Evolutionary conservation across 2,888 invertebrate genomes (phyloP), one percentile per base, ranked within the genome.

Genomic region (Thera obeliscata): DNA sequence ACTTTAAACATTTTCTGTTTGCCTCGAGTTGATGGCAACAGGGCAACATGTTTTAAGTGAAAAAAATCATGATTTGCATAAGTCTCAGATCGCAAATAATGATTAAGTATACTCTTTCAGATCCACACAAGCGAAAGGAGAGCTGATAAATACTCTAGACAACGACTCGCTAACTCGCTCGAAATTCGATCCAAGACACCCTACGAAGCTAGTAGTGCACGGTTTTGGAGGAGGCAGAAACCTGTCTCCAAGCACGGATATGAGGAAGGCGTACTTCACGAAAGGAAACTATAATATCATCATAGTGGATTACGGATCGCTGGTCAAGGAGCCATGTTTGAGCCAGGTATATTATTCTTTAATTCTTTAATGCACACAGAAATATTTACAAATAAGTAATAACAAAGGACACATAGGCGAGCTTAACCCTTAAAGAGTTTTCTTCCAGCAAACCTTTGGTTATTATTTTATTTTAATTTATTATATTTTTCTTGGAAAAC

Each of bases 211-310:
- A 35, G 96, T 98, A 56, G 97, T 98, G 22, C 98, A 98, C 81
- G 98, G 98, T 5, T 98, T 98, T 80, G 97, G 98, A 0, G 98
- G 97, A 0, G 97, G 98, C 0, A 91, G 97, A 71, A 95, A 96
- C 82, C 92, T 96, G 46, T 96, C 97, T 0, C 98, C 98, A 0
- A 97, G 97, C 83, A 97, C 97, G 0, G 97, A 97, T 82, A 95
- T 98, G 91, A 94, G 97, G 61, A 96, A 96, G 83, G 98, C 97
- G 0, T 98, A 97, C 86, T 98, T 97, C 84, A 93, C 95, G 49
- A 94, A 95, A 67, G 97, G 97, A 56, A 95, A 97, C 78, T 97
- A 97, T 86, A 98, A 98, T 81, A 96, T 98, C 64, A 95, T 98
- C 78, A 97, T 98, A 64, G 97, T 97, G n/a, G 97, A 98, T 89